These are phyloP conservation scores for Eurois occulta DNA, from an alignment of 2,888 invertebrate genomes.

Conservation along the genomic window DNA sequence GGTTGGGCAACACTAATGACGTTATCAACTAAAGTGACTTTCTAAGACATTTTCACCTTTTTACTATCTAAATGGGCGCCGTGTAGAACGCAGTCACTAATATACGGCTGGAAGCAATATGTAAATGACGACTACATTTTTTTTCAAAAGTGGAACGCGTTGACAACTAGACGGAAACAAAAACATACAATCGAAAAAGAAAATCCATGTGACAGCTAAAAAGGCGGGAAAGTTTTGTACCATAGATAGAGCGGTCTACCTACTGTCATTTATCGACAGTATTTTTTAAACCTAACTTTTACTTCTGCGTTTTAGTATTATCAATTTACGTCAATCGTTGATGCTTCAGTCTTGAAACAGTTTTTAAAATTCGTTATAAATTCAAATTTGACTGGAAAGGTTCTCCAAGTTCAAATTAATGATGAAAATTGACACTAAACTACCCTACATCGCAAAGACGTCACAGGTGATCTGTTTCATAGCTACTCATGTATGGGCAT, in stretches of 20 bases:
- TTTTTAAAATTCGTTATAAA: background rate
- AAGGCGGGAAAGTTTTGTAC: constrained; percentile 28
- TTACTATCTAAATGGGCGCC: constrained; percentile 79
- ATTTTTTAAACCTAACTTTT: background rate
- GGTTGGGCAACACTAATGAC: constrained; percentile 75
- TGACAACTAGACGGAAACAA: constrained; percentile 55
- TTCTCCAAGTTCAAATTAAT: constrained; percentile 13
- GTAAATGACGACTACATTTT: constrained; percentile 68
- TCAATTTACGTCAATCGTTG: background rate
- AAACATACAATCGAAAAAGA: constrained; percentile 51
- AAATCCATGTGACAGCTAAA: constrained; percentile 38
- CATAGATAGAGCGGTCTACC: constrained; percentile 24
- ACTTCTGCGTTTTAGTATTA: background rate
- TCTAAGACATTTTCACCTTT: constrained; percentile 78
- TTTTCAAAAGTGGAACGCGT: constrained; percentile 72
- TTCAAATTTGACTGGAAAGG: constrained; percentile 11
- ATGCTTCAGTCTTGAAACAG: background rate
- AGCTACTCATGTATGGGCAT: constrained; percentile 53
- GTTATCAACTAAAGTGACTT: constrained; percentile 76
- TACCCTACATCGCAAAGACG: constrained; percentile 12
- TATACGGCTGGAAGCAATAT: constrained; percentile 72
- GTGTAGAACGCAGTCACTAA: constrained; percentile 68
- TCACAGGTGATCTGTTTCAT: constrained; percentile 44
- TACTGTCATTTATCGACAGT: background rate
- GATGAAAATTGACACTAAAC: constrained; percentile 25